phyloP scores from a whole-genome alignment of 2,113 vertebrate species.

The Thermophis baileyi region DNA sequence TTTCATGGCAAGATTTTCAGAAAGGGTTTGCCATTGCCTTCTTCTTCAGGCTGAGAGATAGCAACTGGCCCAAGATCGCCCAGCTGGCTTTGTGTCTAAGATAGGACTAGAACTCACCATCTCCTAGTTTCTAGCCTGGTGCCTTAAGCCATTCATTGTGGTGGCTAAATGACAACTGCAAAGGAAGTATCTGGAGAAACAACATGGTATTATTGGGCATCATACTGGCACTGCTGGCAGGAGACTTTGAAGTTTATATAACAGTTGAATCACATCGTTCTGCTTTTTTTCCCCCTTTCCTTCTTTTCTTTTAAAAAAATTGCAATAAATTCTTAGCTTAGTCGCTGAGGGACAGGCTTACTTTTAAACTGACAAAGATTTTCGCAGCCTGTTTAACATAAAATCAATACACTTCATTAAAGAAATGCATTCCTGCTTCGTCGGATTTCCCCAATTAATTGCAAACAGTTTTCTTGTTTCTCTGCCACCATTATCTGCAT shows the following conservation, averaged over 20 bases:
- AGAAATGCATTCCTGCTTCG: constrained; percentile 1
- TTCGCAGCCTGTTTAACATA: constrained; percentile 23
- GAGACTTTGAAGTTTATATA: neutral
- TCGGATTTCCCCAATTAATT: constrained; percentile 33
- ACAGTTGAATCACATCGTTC: constrained; percentile 1
- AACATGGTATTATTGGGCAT: neutral
- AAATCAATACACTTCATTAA: constrained; percentile 29
- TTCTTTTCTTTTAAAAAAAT: constrained; percentile 12
- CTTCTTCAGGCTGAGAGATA: neutral
- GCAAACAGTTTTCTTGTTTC: neutral
- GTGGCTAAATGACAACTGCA: neutral
- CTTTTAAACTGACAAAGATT: constrained; percentile 35
- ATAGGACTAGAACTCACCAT: neutral
- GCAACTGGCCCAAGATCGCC: neutral
- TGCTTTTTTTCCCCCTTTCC: neutral
- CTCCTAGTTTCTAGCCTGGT: too few species aligned
- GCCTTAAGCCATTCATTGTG: too few species aligned
- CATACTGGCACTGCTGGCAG: neutral
- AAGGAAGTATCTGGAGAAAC: neutral
- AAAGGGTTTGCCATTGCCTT: neutral
- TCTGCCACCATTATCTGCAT: neutral
- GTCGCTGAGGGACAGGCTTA: constrained; percentile 27
- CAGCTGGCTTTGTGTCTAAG: neutral
- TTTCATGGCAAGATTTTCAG: neutral
- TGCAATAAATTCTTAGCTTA: constrained; percentile 24